Percentiles rank a stretch among this genome's conserved stretches.
Evolutionary conservation across 2,797 vertebrate species (phyloP).

Genomic region (Kryptolebias ocellatus): DNA sequence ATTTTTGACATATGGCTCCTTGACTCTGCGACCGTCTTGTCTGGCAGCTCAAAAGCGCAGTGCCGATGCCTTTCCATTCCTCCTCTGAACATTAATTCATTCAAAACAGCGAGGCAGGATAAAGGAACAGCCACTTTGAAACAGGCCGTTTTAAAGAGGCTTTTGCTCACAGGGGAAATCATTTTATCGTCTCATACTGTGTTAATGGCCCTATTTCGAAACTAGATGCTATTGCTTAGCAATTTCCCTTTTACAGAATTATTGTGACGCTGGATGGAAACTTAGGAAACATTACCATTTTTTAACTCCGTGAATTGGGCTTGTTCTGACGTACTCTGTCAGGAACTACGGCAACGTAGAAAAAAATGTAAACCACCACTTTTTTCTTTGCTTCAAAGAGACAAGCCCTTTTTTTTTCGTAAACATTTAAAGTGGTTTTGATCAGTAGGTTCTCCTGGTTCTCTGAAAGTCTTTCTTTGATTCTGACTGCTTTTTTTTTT

Average conservation of each 20-base stretch:
- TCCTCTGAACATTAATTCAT: conserved; percentile 5
- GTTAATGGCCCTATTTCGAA: conserved; percentile 9
- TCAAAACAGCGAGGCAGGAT: conserved; percentile 6
- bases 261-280: not conserved
- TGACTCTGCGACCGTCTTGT: not conserved
- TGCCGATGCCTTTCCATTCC: not conserved
- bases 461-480: not conserved
- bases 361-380: not conserved
- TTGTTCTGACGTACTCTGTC: not conserved
- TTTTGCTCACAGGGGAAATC: conserved; percentile 15
- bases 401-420: too few species aligned
- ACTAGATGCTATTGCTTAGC: conserved; percentile 7
- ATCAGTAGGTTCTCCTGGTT: not conserved
- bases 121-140: conserved; percentile 12
- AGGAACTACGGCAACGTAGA: not conserved
- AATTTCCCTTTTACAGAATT: conserved; percentile 9
- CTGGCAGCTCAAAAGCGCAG: not conserved
- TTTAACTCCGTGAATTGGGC: not conserved
- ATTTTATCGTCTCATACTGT: conserved; percentile 6
- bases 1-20: not conserved
- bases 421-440: not conserved
- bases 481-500: not conserved
- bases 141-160: conserved; percentile 11
- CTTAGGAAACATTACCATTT: not conserved
- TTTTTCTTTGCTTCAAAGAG: not conserved